Percentiles rank a stretch among this genome's conserved stretches.
Conservation (phyloP, 2,797 vertebrate species). For the Mormyrus proboscirostris region DNA sequence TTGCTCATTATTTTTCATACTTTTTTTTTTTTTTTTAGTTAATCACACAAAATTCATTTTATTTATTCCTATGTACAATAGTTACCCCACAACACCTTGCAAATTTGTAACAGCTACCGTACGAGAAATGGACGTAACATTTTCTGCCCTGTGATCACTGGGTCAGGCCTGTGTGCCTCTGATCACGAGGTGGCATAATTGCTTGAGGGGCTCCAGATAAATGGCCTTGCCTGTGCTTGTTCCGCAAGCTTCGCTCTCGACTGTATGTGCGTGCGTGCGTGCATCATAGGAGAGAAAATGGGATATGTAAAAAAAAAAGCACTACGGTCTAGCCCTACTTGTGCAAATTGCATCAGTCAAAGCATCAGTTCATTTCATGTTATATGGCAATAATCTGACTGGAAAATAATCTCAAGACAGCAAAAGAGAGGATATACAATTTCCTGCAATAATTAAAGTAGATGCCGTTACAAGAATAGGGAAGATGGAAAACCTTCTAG, state of each 20-base stretch:
- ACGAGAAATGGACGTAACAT: neutral
- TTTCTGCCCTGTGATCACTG: neutral
- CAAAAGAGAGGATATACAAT: neutral
- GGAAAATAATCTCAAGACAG: neutral
- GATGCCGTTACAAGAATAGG: neutral
- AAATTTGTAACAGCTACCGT: neutral
- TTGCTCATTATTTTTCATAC: neutral
- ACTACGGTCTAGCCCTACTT: neutral
- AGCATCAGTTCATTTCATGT: neutral
- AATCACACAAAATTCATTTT: neutral
- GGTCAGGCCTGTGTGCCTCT: neutral
- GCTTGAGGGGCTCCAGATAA: neutral
- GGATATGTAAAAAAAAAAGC: neutral
- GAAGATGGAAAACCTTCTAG: neutral
- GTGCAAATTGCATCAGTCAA: neutral
- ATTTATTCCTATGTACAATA: neutral
- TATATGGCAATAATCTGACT: neutral
- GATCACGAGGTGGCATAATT: neutral
- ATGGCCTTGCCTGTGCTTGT: neutral
- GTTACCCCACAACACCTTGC: neutral
- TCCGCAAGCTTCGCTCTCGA: neutral
- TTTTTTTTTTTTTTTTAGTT: neutral
- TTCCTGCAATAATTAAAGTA: neutral
- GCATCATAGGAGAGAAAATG: neutral
- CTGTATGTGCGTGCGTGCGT: neutral